phyloP scores from a whole-genome alignment of 2,797 vertebrate species.

The Nyctalus aviator region DNA sequence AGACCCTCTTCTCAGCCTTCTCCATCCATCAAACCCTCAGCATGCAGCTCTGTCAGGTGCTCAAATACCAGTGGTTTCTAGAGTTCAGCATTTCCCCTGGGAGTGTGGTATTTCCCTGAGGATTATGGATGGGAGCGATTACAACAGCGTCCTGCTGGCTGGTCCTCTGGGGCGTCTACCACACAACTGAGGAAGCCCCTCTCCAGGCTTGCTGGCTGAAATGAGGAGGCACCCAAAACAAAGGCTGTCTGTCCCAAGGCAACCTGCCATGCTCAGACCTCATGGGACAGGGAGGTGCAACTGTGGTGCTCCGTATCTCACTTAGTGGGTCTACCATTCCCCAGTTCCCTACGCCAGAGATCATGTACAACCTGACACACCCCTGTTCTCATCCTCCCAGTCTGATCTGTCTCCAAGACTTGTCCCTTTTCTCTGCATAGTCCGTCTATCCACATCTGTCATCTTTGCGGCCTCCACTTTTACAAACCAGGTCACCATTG shows the following conservation, averaged over 20 bases:
- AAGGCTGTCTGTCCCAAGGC: background rate
- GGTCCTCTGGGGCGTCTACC: background rate
- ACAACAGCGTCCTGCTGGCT: background rate
- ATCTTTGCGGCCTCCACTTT: background rate
- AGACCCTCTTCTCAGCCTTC: conserved; percentile 50
- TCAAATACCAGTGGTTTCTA: conserved; percentile 45
- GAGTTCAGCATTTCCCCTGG: background rate
- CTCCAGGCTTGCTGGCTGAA: background rate
- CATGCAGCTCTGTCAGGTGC: background rate
- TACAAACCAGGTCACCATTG: background rate
- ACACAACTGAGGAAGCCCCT: background rate
- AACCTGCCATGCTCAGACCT: background rate
- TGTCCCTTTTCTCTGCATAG: background rate
- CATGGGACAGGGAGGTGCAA: background rate
- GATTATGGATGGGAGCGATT: conserved; percentile 60
- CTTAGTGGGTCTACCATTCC: no score
- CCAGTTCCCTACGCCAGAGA: background rate
- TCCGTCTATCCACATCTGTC: background rate
- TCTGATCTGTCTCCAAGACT: background rate
- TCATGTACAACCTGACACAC: background rate
- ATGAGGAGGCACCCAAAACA: background rate
- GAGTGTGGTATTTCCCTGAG: conserved; percentile 42
- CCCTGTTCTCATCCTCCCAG: background rate
- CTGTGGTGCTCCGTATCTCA: background rate
- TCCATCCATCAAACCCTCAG: conserved; percentile 64